Conservation (phyloP, 2,797 vertebrate genomes). For the Rhabdomys pumilio region DNA sequence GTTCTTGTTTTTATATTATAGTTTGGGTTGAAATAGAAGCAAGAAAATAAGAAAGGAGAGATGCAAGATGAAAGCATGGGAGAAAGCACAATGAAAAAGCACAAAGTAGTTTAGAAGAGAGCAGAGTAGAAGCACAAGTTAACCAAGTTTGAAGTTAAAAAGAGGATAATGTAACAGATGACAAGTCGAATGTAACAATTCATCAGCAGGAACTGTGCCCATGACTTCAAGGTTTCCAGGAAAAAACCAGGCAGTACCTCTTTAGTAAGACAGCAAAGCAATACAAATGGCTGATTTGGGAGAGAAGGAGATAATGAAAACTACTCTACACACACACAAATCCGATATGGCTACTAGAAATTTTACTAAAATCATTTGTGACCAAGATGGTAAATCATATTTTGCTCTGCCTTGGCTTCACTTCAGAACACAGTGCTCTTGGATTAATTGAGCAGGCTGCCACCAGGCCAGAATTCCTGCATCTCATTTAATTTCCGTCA, state of each 20-base stretch:
- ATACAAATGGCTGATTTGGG: neutral
- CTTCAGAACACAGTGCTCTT: neutral
- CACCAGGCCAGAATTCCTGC: slow-evolving; percentile 50
- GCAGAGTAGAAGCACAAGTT: neutral
- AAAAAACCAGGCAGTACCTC: neutral
- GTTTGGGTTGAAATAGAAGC: neutral
- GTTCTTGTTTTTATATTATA: neutral
- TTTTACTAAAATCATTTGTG: slow-evolving; percentile 49
- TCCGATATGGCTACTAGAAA: neutral
- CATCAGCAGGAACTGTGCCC: neutral
- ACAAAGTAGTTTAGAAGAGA: neutral
- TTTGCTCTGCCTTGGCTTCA: slow-evolving; percentile 29
- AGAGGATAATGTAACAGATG: neutral
- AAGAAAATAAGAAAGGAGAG: neutral
- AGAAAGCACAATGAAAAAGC: neutral
- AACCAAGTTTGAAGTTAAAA: neutral
- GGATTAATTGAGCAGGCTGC: slow-evolving; percentile 62
- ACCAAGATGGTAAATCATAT: slow-evolving; percentile 5
- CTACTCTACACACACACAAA: neutral
- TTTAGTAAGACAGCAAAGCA: neutral
- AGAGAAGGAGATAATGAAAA: neutral
- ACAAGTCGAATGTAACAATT: neutral
- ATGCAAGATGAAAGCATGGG: neutral
- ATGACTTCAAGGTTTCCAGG: neutral
- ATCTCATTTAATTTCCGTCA: slow-evolving; percentile 71